phyloP scores from a whole-genome alignment of 2,888 invertebrate species.

The Amphimallon solstitiale region DNA sequence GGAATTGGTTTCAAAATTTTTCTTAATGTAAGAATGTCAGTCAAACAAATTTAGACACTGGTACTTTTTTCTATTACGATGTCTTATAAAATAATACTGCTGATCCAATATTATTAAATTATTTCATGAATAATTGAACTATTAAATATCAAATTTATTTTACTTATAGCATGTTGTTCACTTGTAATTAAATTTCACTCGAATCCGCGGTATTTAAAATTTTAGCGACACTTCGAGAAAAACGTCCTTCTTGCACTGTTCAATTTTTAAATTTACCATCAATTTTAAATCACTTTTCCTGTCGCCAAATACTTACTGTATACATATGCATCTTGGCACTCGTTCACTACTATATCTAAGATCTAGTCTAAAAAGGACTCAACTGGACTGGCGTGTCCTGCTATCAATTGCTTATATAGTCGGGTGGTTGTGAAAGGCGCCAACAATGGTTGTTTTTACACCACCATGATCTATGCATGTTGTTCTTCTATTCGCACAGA shows the following conservation, averaged over 20 bases:
- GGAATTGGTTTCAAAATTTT: too few relatives aligned
- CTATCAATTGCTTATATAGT: conserved; percentile 51
- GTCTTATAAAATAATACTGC: too few relatives aligned
- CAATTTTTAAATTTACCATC: not conserved
- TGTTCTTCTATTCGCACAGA: not conserved
- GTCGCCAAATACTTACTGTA: conserved; percentile 53
- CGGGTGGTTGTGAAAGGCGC: conserved; percentile 53
- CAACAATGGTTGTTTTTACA: conserved; percentile 13
- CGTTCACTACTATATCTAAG: conserved; percentile 9
- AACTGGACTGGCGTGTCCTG: conserved; percentile 49
- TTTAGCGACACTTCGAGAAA: not conserved
- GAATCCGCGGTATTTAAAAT: too few relatives aligned
- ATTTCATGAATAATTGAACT: too few relatives aligned
- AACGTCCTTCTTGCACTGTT: not conserved
- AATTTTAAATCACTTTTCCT: not conserved
- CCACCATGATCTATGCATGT: not conserved
- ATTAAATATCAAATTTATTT: too few relatives aligned
- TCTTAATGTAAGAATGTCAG: too few relatives aligned
- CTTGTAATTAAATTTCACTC: too few relatives aligned
- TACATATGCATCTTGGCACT: conserved; percentile 50
- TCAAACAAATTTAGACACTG: too few relatives aligned
- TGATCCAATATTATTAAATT: too few relatives aligned
- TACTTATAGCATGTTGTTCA: too few relatives aligned
- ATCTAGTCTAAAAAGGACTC: conserved; percentile 32
- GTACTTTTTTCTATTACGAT: too few relatives aligned